Evolutionary conservation across 2,113 vertebrate species (phyloP).

Genomic region (Riparia riparia): DNA sequence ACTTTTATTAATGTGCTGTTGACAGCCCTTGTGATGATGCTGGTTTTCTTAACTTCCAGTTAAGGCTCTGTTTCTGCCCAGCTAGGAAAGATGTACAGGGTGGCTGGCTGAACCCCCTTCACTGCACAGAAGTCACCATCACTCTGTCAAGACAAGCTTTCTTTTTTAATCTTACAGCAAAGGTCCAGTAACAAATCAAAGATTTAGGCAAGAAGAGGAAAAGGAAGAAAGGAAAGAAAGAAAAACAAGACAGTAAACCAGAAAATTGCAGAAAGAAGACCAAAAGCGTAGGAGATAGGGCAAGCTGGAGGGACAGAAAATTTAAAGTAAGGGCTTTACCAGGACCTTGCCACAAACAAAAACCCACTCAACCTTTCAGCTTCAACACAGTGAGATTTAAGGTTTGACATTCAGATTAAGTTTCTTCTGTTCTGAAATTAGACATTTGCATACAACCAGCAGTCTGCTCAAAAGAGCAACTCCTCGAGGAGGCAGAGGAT

Average conservation of each 20-base stretch:
- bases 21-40: constrained; percentile 29
- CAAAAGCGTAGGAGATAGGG: neutral
- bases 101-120: neutral
- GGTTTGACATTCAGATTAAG: neutral
- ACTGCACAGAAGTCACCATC: neutral
- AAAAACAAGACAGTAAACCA: neutral
- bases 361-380: neutral
- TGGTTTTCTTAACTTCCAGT: constrained; percentile 38
- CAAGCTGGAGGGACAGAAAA: neutral
- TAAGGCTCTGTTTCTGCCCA: constrained; percentile 63
- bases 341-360: neutral
- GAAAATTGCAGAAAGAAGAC: neutral
- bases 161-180: neutral
- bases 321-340: neutral
- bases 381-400: neutral
- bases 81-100: neutral
- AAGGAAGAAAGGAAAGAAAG: neutral
- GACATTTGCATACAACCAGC: neutral
- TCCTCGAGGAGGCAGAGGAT: neutral
- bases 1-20: constrained; percentile 44
- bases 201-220: neutral
- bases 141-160: neutral
- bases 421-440: constrained; percentile 3
- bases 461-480: neutral
- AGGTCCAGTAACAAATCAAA: neutral